Base-by-base conservation (phyloP, 2,113 vertebrate genomes). In the Cygnus buccinator region DNA sequence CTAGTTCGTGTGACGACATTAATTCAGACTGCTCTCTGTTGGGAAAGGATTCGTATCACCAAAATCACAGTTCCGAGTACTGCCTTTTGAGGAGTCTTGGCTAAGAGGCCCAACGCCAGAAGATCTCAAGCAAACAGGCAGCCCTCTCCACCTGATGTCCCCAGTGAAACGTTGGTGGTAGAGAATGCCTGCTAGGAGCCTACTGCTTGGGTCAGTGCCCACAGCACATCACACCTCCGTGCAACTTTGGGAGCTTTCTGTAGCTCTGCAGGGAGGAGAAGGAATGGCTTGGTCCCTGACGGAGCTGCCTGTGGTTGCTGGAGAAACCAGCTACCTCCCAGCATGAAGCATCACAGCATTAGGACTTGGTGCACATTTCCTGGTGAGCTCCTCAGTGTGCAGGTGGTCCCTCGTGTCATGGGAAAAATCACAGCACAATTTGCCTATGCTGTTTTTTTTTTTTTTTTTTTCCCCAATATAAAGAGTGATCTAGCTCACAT, bases 1-100 rank as follows among this genome's bases (percentile, higher is more conserved):
- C 35, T 65, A 79, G n/a, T 31, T 88, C 18, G 8, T 57, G 67
- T 63, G 58, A 31, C n/a, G 44, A 70, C n/a, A 57, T 43, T 33
- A 89, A 68, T 84, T 86, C 44, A 46, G 44, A 44, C 72, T 95
- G 87, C 41, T 94, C 55, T 90, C 85, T 84, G 4, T 44, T 55
- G 76, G 75, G 73, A 77, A 90, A 84, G 28, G 13, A 33, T 62
- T 80, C 83, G 5, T n/a, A 67, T 57, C 43, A 74, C 5, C 2
- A 70, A 70, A 93, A 39, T 29, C 57, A 65, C 43, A 39, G 25
- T 68, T 54, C 43, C 31, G 54, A 44, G 23, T 2, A 1, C 28
- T 78, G 39, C 19, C 17, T 82, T 82, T 68, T 62, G 25, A 5
- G 1, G 33, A 79, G 12, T 82, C 39, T 79, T 79, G 54, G 20